Conservation (phyloP, 1,140 invertebrate genomes). For the Lasioglossum albipes region DNA sequence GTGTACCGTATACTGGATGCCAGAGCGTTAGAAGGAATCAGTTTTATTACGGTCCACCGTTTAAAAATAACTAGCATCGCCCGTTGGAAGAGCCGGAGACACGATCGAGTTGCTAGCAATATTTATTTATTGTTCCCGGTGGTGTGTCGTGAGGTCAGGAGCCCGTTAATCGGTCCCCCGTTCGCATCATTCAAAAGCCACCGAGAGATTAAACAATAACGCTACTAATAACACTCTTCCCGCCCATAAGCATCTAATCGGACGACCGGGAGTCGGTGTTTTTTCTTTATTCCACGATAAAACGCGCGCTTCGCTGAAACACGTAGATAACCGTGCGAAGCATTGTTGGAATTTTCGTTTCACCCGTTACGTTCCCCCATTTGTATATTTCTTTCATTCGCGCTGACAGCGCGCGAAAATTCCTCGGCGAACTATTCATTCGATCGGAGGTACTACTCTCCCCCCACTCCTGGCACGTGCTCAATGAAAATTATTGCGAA, state of each 20-base stretch:
- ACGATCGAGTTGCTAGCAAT: not conserved
- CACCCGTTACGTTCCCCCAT: not conserved
- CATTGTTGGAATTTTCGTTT: conserved; percentile 16
- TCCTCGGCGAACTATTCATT: not conserved
- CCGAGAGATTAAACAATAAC: conserved; percentile 46
- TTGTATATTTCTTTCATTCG: no score
- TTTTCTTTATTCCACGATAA: conserved; percentile 37
- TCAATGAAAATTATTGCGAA: not conserved
- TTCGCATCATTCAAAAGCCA: conserved; percentile 29
- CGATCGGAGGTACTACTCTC: not conserved
- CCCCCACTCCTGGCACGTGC: no score
- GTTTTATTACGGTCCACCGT: not conserved
- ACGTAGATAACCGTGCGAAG: not conserved
- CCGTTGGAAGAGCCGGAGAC: not conserved
- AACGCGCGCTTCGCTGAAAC: conserved; percentile 32
- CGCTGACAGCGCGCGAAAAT: not conserved
- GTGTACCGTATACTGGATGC: not conserved
- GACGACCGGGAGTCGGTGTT: conserved; percentile 11
- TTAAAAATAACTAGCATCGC: not conserved
- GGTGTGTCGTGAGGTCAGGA: conserved; percentile 51
- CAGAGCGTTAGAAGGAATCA: not conserved
- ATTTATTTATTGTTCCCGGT: conserved; percentile 48
- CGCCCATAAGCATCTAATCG: conserved; percentile 20
- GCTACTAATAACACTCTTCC: conserved; percentile 31
- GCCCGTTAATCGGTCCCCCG: conserved; percentile 17